These are phyloP conservation scores for Corythaixoides concolor DNA, from an alignment of 2,113 vertebrate species.

Conservation along the genomic window DNA sequence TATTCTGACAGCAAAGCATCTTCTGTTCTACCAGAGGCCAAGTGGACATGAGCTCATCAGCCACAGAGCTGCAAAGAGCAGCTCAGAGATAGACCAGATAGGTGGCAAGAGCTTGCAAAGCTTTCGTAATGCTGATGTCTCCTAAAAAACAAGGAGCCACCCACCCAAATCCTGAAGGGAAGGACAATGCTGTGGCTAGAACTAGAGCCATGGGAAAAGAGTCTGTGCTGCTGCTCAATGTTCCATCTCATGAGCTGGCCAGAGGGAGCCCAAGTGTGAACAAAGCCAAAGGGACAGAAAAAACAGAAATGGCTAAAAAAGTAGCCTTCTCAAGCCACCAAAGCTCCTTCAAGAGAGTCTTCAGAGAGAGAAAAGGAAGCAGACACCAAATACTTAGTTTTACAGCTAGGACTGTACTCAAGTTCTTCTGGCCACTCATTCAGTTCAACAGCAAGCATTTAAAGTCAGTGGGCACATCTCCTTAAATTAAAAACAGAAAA, in stretches of 20 bases:
- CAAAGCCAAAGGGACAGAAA: background rate
- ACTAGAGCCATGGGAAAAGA: background rate
- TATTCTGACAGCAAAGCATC: background rate
- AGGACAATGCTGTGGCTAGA: background rate
- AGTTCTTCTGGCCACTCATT: background rate
- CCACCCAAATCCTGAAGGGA: background rate
- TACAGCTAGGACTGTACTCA: background rate
- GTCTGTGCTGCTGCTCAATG: background rate
- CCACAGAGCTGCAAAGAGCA: background rate
- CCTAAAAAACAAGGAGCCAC: background rate
- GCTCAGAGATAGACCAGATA: background rate
- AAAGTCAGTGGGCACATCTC: background rate
- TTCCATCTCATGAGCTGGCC: background rate
- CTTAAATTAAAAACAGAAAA: background rate
- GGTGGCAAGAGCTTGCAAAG: background rate
- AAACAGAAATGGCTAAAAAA: background rate
- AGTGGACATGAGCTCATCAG: background rate
- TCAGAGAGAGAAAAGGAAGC: background rate
- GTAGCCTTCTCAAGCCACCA: background rate
- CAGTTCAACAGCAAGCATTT: background rate
- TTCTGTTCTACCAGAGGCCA: background rate
- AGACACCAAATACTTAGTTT: background rate
- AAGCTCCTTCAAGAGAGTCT: background rate
- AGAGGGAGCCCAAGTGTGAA: background rate
- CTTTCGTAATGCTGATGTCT: background rate